Base-by-base conservation (phyloP, 2,113 vertebrate genomes). In the Pampusana beccarii region DNA sequence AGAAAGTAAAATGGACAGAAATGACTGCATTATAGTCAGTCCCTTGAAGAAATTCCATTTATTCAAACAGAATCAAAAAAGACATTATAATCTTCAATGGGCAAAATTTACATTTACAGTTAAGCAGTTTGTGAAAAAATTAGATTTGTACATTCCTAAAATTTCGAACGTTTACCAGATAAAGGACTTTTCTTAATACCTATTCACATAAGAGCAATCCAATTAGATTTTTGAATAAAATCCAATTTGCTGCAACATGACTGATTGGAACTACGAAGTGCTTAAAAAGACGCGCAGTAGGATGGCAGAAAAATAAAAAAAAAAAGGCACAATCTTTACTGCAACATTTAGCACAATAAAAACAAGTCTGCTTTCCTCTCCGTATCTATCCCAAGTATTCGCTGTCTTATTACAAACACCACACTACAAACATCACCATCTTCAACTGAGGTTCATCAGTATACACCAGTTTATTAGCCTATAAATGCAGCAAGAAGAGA, bases 171-270 rank as follows among this genome's bases (percentile, higher is more conserved):
- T 78, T 91, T 74, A 82, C 50, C 64, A 83, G 72, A 95, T 67
- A 92, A 93, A 90, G 53, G 54, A 53, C 34, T 94, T 87, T 69
- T 50, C 17, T 33, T 77, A 82, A 80, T 66, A 74, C 64, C 78
- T 81, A 65, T 80, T 88, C 77, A 78, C 33, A 28, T 48, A 92
- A 90, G 29, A 83, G 25, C 75, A 82, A 91, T 50, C 65, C 81
- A 95, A 88, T 96, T 96, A 96, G 53, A 38, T 25, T 90, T 96
- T 80, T 40, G 57, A 91, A 95, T 88, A 86, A 94, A 96, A 93
- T 92, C 56, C 74, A 80, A 44, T 92, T 91, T 91, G 19, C 51
- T 87, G 67, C 42, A 87, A 78, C 1, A 7, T 62, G 88, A 90
- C 61, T 88, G 81, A 94, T 40, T 90, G 1, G 40, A 82, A 87